Evolutionary conservation across 1,140 invertebrate genomes (phyloP).

Genomic region (Paralvinella palmiformis): DNA sequence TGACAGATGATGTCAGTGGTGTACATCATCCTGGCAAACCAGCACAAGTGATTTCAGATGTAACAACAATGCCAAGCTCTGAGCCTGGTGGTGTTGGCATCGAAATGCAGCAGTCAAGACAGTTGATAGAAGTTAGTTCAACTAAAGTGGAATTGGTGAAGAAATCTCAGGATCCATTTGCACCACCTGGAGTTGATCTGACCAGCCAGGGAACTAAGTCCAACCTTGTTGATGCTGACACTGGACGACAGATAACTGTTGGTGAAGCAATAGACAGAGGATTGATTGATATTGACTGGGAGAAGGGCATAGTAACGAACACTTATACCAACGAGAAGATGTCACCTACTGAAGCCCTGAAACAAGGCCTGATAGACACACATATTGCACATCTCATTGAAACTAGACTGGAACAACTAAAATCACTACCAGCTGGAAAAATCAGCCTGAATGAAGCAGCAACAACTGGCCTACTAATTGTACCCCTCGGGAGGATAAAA

Average conservation of each 20-base stretch:
- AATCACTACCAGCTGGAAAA: not conserved
- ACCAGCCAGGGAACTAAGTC: no score
- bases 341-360: constrained; percentile 9
- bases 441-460: constrained; percentile 17
- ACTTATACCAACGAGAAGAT: constrained; percentile 14
- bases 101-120: no score
- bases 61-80: no score
- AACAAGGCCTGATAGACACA: constrained; percentile 14
- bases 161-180: no score
- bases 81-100: no score
- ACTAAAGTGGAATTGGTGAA: no score
- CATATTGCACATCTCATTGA: constrained; percentile 1
- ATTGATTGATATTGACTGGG: constrained; percentile 16
- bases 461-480: constrained; percentile 14
- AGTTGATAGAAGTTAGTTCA: no score
- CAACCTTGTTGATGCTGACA: not conserved
- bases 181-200: no score
- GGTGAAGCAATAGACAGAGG: not conserved
- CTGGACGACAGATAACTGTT: not conserved
- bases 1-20: no score
- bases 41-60: no score
- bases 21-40: no score
- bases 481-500: constrained; percentile 58
- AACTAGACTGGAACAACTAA: not conserved
- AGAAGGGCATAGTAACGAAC: constrained; percentile 11